Evolutionary conservation across 2,888 invertebrate species (phyloP), one percentile per base, ranked within the genome.

Genomic region (Anthrax anthrax): DNA sequence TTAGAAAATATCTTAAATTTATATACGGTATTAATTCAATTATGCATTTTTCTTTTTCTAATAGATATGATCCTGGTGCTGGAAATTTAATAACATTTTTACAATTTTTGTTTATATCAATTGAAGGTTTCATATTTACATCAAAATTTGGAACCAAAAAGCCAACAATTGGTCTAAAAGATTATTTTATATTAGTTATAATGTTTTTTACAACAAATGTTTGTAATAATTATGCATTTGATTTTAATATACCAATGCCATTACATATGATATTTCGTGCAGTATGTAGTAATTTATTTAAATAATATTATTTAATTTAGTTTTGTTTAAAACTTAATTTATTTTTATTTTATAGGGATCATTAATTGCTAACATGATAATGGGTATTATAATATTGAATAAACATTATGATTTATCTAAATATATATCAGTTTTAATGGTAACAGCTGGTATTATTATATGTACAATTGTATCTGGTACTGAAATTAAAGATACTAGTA

Each of bases 201-300:
- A 82, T 95, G 70, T 97, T 96, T 69, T 96, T 95, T 70, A 71
- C 88, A 0, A 81, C 86, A 16, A 96, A 90, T 65, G 86, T 94
- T 1, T 81, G 85, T 51, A 91, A 91, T 61, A 98, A 97, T 65
- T 90, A 90, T 72, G 95, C 95, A 0, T 88, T 97, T 59, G 83
- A 86, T 64, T 97, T 92, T 61, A 91, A 96, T 64, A 94, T 98
- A 59, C 83, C 97, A 0, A 95, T 98, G 82, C 96, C 97, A 1
- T 70, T 98, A 40, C 97, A 97, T 63, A 95, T 97, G 86, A 97
- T 98, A 63, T 98, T 98, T 67, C 76, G 96, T 72, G 84, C 96
- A 47, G 87, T 87, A 70, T 75, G 78, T 70, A 14, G 2, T n/a
- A 9, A 12, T 9, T 32, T 12, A 23, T 27, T 37, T 16, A 16